Evolutionary conservation across 1,140 invertebrate species (phyloP).

Genomic region (Scaptodrosophila lebanonensis): DNA sequence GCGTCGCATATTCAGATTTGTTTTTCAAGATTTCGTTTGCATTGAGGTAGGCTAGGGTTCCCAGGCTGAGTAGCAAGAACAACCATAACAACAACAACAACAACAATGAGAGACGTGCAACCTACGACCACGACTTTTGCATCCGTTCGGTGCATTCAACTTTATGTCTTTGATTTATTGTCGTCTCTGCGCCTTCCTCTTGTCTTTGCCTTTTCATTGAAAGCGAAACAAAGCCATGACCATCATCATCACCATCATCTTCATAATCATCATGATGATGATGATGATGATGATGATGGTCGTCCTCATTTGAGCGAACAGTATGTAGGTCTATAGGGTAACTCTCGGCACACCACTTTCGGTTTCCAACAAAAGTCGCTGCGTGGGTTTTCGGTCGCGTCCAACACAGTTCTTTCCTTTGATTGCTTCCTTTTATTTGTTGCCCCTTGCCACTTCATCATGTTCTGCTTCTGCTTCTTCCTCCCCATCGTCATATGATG

Average conservation of each 20-base stretch:
- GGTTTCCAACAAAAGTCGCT: constrained; percentile 36
- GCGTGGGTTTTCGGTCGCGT: constrained; percentile 52
- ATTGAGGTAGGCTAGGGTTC: constrained; percentile 74
- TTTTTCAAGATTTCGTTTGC: constrained; percentile 44
- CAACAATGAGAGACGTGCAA: constrained; percentile 25
- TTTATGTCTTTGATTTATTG: constrained; percentile 73
- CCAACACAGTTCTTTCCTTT: constrained; percentile 28
- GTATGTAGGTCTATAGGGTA: constrained; percentile 74
- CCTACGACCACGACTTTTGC: constrained; percentile 59
- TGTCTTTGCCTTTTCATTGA: constrained; percentile 42
- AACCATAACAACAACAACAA: constrained; percentile 4
- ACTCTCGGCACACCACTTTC: constrained; percentile 71
- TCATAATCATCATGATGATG: neutral
- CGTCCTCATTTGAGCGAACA: constrained; percentile 9
- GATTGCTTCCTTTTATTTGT: constrained; percentile 42
- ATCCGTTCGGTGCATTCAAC: constrained; percentile 71
- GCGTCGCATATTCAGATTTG: constrained; percentile 49
- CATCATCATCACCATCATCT: constrained; percentile 11
- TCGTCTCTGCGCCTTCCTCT: constrained; percentile 13
- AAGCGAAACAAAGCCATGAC: constrained; percentile 62
- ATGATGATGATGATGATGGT: constrained; percentile 19
- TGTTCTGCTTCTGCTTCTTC: constrained; percentile 16
- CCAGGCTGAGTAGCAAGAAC: too few species aligned
- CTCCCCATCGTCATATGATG: constrained; percentile 46
- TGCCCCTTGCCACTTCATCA: too few species aligned